Evolutionary conservation across 2,888 invertebrate species (phyloP).

Genomic region (Leptodirus hochenwartii): DNA sequence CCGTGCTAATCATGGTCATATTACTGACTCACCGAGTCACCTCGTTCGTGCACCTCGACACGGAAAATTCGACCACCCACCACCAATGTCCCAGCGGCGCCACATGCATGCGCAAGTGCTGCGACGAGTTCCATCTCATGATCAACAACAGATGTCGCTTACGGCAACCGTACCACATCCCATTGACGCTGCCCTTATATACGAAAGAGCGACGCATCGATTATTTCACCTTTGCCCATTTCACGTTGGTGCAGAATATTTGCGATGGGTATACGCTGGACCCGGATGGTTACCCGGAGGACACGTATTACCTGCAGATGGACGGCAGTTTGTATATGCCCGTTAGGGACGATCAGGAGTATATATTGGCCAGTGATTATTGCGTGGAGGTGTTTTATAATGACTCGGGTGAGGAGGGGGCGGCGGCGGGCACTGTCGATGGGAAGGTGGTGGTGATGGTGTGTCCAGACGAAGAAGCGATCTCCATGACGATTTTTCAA

Average conservation of each 20-base stretch:
- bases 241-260: conserved; percentile 1
- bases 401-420: too few relatives aligned
- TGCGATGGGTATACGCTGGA: conserved; percentile 5
- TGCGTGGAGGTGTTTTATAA: too few relatives aligned
- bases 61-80: too few relatives aligned
- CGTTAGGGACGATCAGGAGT: background rate
- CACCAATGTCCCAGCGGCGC: too few relatives aligned
- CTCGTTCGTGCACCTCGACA: too few relatives aligned
- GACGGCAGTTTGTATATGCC: conserved; percentile 3
- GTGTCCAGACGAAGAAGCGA: too few relatives aligned
- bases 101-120: conserved; percentile 11
- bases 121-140: conserved; percentile 4
- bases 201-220: background rate
- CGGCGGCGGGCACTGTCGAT: too few relatives aligned
- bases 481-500: too few relatives aligned
- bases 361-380: conserved; percentile 3
- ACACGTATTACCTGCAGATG: conserved; percentile 2
- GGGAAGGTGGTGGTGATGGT: too few relatives aligned
- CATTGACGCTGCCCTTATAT: background rate
- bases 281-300: background rate
- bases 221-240: background rate
- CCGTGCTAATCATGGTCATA: too few relatives aligned
- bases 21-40: too few relatives aligned
- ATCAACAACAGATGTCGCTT: conserved; percentile 2
- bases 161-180: conserved; percentile 1